phyloP scores from a whole-genome alignment of 2,797 vertebrate species.

The Thripadectes ignobilis region DNA sequence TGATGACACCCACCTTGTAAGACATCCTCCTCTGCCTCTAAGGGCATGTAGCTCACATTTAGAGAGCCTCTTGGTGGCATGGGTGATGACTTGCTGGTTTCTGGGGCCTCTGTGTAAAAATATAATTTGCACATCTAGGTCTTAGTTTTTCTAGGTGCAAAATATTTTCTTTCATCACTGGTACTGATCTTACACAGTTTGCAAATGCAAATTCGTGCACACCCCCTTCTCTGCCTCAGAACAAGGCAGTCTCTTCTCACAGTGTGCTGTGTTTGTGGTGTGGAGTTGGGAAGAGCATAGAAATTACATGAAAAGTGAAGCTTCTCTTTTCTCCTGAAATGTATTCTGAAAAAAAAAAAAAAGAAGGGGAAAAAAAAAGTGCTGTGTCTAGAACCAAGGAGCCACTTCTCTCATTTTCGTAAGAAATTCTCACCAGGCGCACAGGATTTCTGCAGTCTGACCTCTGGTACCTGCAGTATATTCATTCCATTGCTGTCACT shows the following conservation, averaged over 20 bases:
- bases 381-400: not conserved
- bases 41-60: not conserved
- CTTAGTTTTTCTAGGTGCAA: not conserved
- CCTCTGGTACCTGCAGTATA: not conserved
- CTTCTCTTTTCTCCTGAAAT: not conserved
- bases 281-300: not conserved
- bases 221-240: not conserved
- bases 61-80: not conserved
- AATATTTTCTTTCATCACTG: slow-evolving; percentile 16
- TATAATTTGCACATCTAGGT: not conserved
- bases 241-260: not conserved
- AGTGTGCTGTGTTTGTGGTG: not conserved
- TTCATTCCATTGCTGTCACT: not conserved
- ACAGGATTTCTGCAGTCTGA: not conserved
- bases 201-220: not conserved
- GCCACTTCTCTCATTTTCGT: fast-evolving
- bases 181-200: not conserved
- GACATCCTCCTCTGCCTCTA: not conserved
- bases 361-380: too few species aligned
- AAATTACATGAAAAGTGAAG: not conserved
- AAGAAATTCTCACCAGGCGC: not conserved
- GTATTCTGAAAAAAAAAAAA: too few species aligned
- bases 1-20: not conserved
- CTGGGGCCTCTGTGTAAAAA: not conserved
- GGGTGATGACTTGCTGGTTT: not conserved